A percentile compares a stretch with the other conserved stretches of the same genome.
Evolutionary conservation across 2,113 vertebrate genomes (phyloP).

Genomic region (Chaetorhynchus papuensis): DNA sequence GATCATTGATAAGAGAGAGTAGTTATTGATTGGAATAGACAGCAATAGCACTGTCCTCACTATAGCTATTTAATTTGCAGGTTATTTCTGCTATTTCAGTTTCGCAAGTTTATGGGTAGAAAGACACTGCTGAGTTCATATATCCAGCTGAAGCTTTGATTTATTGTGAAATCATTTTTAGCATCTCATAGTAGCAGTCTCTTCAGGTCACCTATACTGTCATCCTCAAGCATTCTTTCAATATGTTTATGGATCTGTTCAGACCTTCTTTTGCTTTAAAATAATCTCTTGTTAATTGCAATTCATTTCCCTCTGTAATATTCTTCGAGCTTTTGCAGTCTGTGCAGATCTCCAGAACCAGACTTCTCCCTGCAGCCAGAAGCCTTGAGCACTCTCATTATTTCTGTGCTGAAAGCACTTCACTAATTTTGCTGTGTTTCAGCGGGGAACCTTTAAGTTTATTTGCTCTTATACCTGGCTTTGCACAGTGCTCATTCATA

Average conservation of each 20-base stretch:
- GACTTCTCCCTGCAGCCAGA: constrained; percentile 10
- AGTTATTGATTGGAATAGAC: background rate
- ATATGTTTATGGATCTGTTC: background rate
- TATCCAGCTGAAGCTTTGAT: background rate
- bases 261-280: background rate
- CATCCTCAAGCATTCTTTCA: background rate
- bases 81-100: background rate
- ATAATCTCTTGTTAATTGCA: background rate
- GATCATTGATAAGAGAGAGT: background rate
- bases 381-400: background rate
- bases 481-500: background rate
- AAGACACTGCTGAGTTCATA: background rate
- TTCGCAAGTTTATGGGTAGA: background rate
- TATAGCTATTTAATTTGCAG: background rate
- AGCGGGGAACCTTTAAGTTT: constrained; percentile 17
- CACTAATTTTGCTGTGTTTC: background rate
- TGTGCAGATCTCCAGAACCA: constrained; percentile 1
- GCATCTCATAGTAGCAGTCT: background rate
- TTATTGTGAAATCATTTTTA: background rate
- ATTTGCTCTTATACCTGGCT: constrained; percentile 16
- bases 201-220: background rate
- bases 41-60: background rate
- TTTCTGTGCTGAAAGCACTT: background rate
- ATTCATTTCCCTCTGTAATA: background rate
- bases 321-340: background rate